These are phyloP conservation scores for Sebastes reedi DNA, from an alignment of 2,797 vertebrate genomes.

Conservation along the genomic window DNA sequence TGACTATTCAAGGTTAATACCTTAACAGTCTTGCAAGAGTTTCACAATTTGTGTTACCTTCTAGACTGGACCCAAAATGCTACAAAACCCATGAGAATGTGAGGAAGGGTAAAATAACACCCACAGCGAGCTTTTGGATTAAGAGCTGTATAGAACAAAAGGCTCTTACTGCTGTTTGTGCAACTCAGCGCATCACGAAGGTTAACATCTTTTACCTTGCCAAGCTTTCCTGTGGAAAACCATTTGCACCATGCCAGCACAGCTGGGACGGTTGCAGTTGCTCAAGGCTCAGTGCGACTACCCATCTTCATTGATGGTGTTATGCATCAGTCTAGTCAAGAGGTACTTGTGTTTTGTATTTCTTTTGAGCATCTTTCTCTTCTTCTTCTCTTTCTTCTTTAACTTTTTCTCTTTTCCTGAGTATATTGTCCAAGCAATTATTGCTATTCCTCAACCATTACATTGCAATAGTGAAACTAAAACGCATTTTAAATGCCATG, in stretches of 20 bases:
- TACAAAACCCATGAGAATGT: neutral
- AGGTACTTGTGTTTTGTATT: neutral
- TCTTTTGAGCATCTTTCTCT: neutral
- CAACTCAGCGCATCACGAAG: neutral
- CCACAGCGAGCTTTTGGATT: neutral
- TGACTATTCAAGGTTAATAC: too few relatives aligned
- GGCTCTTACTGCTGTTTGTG: neutral
- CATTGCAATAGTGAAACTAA: neutral
- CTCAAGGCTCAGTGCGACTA: neutral
- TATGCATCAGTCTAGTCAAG: neutral
- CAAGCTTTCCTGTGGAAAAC: neutral
- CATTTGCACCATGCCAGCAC: neutral
- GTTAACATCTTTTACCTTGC: neutral
- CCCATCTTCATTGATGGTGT: neutral
- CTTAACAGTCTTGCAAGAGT: too few relatives aligned
- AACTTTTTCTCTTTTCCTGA: neutral
- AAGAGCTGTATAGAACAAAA: neutral
- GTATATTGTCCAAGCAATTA: neutral
- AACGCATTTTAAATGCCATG: neutral
- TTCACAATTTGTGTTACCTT: too few relatives aligned
- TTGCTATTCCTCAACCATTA: neutral
- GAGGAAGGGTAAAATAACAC: neutral
- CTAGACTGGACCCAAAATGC: too few relatives aligned
- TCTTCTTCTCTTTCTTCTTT: too few relatives aligned
- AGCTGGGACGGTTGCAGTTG: neutral